Evolutionary conservation across 2,888 invertebrate species (phyloP).

Genomic region (Bruchidius siliquastri): DNA sequence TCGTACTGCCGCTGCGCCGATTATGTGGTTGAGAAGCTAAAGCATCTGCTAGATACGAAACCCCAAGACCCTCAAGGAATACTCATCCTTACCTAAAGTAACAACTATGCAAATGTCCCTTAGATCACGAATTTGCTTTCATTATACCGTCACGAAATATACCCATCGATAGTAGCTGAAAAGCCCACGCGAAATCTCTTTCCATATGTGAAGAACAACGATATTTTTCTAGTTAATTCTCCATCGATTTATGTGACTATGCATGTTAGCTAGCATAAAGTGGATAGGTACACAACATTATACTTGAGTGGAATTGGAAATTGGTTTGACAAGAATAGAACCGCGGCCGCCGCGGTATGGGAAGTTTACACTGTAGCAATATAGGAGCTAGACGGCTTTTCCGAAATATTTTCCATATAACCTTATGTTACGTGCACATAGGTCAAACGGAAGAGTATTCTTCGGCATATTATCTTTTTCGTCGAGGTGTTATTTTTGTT

Average conservation of each 20-base stretch:
- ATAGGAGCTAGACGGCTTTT: not conserved
- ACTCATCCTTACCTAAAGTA: no score
- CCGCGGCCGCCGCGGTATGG: not conserved
- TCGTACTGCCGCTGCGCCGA: no score
- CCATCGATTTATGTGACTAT: not conserved
- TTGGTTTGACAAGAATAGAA: not conserved
- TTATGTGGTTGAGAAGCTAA: no score
- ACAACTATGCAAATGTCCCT: no score
- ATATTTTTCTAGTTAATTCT: not conserved
- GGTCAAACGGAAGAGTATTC: no score
- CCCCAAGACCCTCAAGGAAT: no score
- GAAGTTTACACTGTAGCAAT: not conserved
- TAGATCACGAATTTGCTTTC: no score
- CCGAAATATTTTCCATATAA: not conserved
- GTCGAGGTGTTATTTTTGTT: no score
- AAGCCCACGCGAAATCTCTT: not conserved
- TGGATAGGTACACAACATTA: not conserved
- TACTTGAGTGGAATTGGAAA: not conserved
- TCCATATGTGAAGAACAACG: not conserved
- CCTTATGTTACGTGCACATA: no score
- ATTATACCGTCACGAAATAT: no score
- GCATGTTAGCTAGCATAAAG: not conserved
- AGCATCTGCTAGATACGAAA: no score
- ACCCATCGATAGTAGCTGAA: not conserved
- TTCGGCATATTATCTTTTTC: no score